Evolutionary conservation across 1,140 invertebrate genomes (phyloP).

Genomic region (Brachionus asplanchnoidis): DNA sequence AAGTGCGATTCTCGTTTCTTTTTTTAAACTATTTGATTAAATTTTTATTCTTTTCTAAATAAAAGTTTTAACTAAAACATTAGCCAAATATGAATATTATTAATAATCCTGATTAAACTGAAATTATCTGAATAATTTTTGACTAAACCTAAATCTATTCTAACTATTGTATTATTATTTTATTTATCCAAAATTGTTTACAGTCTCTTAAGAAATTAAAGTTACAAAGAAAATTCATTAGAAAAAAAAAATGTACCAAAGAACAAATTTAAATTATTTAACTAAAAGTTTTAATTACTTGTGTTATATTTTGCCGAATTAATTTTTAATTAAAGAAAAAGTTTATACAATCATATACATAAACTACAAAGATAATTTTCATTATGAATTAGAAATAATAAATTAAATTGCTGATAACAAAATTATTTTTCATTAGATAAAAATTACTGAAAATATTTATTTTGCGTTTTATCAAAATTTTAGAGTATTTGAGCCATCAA

Average conservation of each 20-base stretch:
- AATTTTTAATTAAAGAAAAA: background rate
- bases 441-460: background rate
- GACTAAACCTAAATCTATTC: too few relatives aligned
- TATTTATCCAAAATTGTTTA: too few relatives aligned
- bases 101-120: too few relatives aligned
- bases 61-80: background rate
- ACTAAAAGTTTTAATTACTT: background rate
- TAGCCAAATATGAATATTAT: background rate
- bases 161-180: too few relatives aligned
- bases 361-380: background rate
- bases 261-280: background rate
- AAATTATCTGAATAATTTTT: background rate
- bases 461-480: too few relatives aligned
- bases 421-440: background rate
- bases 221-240: background rate
- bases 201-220: background rate
- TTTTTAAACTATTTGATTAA: background rate
- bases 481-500: too few relatives aligned
- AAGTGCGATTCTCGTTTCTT: too few relatives aligned
- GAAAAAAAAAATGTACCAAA: background rate
- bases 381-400: background rate
- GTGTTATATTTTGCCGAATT: background rate
- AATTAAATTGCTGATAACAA: background rate
- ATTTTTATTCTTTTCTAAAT: background rate
- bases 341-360: background rate